These are phyloP conservation scores for Tachycineta bicolor DNA, from an alignment of 2,113 vertebrate species.

Conservation along the genomic window DNA sequence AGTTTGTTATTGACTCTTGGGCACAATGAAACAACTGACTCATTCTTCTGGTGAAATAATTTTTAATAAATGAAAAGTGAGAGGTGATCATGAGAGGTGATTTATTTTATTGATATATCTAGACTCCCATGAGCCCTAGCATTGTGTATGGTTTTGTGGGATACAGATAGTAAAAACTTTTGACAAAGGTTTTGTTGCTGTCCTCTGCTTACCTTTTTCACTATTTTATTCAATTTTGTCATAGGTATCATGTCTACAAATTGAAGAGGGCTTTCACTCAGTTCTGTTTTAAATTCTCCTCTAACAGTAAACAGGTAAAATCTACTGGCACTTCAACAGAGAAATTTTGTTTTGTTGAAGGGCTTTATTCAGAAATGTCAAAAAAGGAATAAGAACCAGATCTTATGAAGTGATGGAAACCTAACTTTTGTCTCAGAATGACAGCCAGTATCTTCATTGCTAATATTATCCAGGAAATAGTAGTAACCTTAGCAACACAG, in stretches of 20 bases:
- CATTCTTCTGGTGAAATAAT: not conserved
- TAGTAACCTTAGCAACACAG: not conserved
- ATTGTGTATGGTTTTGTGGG: not conserved
- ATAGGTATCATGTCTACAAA: not conserved
- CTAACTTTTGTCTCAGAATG: not conserved
- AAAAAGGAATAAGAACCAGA: not conserved
- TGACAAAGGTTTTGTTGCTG: not conserved
- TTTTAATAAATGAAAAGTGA: not conserved
- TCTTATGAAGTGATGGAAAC: not conserved
- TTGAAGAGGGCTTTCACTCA: not conserved
- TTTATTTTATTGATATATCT: not conserved
- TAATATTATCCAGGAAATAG: not conserved
- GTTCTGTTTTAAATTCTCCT: not conserved
- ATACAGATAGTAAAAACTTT: not conserved
- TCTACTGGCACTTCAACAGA: not conserved
- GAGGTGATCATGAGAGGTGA: not conserved
- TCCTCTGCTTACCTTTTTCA: not conserved
- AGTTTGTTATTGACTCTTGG: not conserved
- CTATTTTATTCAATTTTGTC: not conserved
- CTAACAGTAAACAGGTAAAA: not conserved
- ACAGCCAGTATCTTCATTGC: not conserved
- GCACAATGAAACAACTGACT: not conserved
- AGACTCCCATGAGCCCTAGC: not conserved
- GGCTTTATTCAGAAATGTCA: not conserved
- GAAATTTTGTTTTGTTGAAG: not conserved